Evolutionary conservation across 2,888 invertebrate genomes (phyloP), one percentile per base, ranked within the genome.

Genomic region (Tachina lurida): DNA sequence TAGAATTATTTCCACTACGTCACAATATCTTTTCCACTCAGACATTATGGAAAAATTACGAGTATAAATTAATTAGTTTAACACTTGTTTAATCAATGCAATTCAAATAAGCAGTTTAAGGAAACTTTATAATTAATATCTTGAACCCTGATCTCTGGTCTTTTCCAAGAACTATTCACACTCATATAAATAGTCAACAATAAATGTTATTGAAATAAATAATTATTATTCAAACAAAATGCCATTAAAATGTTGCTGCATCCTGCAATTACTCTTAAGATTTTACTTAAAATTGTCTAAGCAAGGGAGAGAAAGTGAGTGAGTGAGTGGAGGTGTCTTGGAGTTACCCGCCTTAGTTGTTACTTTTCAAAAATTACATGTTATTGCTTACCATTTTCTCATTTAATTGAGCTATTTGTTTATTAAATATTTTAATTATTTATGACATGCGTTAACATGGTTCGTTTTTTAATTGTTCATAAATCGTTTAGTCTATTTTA

Each of bases 371-470:
- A 68, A 70, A 63, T 65, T 47, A 47, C 47, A 56, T 39, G 39
- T 58, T 74, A 45, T 54, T 56, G 47, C 49, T 52, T 49, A 10
- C 62, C 31, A 52, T 68, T 74, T 81, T 74, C 22, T n/a, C 60
- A 52, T 80, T 52, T 17, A 74, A 52, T 80, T 52, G 43, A 70
- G 31, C 52, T 54, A 31, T 79, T 63, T 17, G 49, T 12, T 70
- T 65, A 10, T 67, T 67, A 75, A 63, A 54, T 54, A 75, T 52
- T 75, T 80, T 68, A 81, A 75, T 73, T 75, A 75, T 60, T 81
- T 74, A 68, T 54, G 13, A 54, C 22, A 62, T 75, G 60, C 68
- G 54, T 54, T 47, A 39, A 68, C 43, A 67, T 1, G 17, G 45
- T 74, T 68, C 7, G 31, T 7, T 60, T 67, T 49, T 74, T n/a